Percentiles rank a stretch among this genome's conserved stretches.
These are phyloP conservation scores for Atta cephalotes DNA, from an alignment of 1,140 invertebrate species.

Conservation along the genomic window DNA sequence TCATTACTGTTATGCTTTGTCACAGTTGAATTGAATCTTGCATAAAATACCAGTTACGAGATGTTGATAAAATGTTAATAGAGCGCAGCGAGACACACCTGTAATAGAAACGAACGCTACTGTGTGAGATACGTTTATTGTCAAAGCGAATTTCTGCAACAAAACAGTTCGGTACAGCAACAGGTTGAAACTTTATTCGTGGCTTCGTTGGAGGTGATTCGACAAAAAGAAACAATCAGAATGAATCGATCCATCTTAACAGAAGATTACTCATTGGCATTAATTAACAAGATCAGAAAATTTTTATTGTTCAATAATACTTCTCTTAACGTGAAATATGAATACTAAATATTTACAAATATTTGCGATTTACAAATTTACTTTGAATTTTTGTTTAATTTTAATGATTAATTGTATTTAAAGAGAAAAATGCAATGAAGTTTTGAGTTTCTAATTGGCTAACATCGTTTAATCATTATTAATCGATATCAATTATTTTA, in stretches of 20 bases:
- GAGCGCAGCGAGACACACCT: slow-evolving; percentile 6
- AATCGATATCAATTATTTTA: neutral
- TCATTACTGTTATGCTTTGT: neutral
- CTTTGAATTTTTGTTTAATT: neutral
- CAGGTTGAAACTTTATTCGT: slow-evolving; percentile 52
- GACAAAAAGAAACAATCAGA: slow-evolving; percentile 37
- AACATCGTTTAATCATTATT: neutral
- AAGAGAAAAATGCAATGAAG: neutral
- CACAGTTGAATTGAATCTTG: slow-evolving; percentile 13
- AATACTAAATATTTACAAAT: neutral
- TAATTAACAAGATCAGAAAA: neutral
- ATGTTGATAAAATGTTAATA: slow-evolving; percentile 39
- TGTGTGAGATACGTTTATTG: slow-evolving; percentile 34
- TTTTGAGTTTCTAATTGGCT: neutral
- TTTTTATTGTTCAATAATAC: neutral
- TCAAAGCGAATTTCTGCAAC: slow-evolving; percentile 35
- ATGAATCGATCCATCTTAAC: slow-evolving; percentile 24
- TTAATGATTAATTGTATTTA: neutral
- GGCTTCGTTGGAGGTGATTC: neutral
- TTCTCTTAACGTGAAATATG: neutral
- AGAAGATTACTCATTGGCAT: slow-evolving; percentile 1
- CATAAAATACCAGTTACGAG: slow-evolving; percentile 23
- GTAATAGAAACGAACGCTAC: neutral
- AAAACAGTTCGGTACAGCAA: slow-evolving; percentile 31
- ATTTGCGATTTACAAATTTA: neutral